These are phyloP conservation scores for Anoura caudifer DNA, from an alignment of 2,113 vertebrate species.

Conservation along the genomic window DNA sequence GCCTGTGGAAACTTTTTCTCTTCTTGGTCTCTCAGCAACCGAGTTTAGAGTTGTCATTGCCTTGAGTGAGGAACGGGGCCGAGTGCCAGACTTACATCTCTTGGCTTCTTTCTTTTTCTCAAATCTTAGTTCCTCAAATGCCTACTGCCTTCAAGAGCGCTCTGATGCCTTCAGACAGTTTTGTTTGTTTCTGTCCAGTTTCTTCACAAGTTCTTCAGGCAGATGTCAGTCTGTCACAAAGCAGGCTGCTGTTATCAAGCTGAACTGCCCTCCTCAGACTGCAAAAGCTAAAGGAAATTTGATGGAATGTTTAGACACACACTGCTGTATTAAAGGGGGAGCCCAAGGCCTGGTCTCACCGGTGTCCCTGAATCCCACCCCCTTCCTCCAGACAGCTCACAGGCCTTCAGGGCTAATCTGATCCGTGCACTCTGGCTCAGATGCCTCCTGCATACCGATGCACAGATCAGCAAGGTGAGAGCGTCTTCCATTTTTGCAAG, in stretches of 20 bases:
- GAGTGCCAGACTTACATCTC: neutral
- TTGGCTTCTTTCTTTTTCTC: neutral
- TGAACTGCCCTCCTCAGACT: neutral
- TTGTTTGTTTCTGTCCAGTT: neutral
- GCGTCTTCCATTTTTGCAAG: neutral
- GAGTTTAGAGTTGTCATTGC: neutral
- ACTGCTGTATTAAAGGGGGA: neutral
- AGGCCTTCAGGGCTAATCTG: neutral
- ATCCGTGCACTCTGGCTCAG: neutral
- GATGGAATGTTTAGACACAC: neutral
- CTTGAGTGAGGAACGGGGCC: neutral
- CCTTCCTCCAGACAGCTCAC: neutral
- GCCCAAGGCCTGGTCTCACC: neutral
- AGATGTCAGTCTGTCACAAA: neutral
- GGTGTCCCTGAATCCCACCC: neutral
- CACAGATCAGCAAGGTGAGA: conserved; percentile 19
- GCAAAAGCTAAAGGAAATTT: neutral
- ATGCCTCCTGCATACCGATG: neutral
- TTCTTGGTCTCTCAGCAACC: neutral
- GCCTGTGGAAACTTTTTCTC: neutral
- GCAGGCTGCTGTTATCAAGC: neutral
- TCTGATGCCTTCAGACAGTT: neutral
- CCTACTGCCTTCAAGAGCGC: neutral
- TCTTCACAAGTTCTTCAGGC: neutral
- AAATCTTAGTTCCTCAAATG: neutral